Evolutionary conservation across 2,113 vertebrate genomes (phyloP).

Genomic region (Sula dactylatra): DNA sequence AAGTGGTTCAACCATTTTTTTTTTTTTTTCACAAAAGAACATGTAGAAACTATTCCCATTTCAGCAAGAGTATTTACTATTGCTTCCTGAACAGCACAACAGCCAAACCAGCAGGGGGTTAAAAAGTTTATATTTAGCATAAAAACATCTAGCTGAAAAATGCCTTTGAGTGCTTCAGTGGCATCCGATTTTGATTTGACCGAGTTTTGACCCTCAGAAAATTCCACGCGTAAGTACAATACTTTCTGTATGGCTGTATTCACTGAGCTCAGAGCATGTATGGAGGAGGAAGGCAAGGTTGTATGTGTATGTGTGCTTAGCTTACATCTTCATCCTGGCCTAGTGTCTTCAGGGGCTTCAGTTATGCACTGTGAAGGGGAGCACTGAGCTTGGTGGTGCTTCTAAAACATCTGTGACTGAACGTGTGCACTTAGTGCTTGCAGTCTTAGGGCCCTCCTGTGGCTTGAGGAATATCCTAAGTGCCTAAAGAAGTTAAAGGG

Average conservation of each 20-base stretch:
- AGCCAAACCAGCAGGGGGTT: not conserved
- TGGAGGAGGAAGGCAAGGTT: not conserved
- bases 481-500: not conserved
- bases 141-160: conserved; percentile 32
- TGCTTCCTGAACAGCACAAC: not conserved
- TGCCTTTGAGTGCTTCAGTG: conserved; percentile 11
- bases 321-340: not conserved
- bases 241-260: not conserved
- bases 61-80: not conserved
- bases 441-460: not conserved
- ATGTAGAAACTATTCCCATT: not conserved
- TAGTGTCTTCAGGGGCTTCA: not conserved
- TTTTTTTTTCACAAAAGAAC: not conserved
- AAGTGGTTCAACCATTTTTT: not conserved
- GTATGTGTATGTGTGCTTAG: rapidly evolving
- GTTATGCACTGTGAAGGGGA: not conserved
- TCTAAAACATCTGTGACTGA: not conserved
- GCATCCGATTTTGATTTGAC: conserved; percentile 45
- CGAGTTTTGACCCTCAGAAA: conserved; percentile 32
- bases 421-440: not conserved
- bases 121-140: conserved; percentile 34
- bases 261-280: not conserved
- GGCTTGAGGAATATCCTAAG: not conserved
- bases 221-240: not conserved
- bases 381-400: not conserved